These are phyloP conservation scores for Epinotia bilunana DNA, from an alignment of 2,888 invertebrate species.

Conservation along the genomic window DNA sequence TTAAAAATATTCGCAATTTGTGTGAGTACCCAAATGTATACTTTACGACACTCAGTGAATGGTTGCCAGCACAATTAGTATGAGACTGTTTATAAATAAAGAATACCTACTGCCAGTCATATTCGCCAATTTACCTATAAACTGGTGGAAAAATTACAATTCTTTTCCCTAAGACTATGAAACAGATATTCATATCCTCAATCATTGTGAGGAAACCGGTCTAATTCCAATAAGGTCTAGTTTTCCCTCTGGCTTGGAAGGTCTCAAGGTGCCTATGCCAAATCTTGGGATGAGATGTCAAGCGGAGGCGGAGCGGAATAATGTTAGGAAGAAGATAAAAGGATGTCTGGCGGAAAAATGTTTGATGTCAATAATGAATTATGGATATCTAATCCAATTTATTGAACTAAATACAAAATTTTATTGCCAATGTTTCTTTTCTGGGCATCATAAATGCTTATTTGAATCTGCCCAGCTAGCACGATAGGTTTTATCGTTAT, in stretches of 20 bases:
- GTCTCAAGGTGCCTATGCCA: background rate
- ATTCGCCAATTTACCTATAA: conserved; percentile 31
- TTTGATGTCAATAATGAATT: too few species aligned
- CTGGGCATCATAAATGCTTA: too few species aligned
- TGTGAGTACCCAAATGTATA: conserved; percentile 20
- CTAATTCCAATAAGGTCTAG: background rate
- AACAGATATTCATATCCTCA: background rate
- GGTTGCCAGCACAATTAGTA: conserved; percentile 62
- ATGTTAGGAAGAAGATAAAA: background rate
- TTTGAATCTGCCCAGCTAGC: too few species aligned
- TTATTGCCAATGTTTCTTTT: too few species aligned
- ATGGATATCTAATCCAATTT: too few species aligned
- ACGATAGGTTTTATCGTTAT: too few species aligned
- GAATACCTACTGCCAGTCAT: conserved; percentile 36
- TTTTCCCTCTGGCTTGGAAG: background rate
- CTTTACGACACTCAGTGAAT: conserved; percentile 41
- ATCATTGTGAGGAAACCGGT: background rate
- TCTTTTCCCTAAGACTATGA: background rate
- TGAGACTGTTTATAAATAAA: conserved; percentile 59
- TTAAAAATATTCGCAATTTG: background rate
- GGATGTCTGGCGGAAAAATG: background rate
- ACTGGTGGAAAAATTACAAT: background rate
- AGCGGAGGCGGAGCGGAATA: background rate
- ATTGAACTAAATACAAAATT: too few species aligned
- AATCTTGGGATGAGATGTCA: background rate